phyloP scores from a whole-genome alignment of 2,113 vertebrate species.

The Empidonax traillii region DNA sequence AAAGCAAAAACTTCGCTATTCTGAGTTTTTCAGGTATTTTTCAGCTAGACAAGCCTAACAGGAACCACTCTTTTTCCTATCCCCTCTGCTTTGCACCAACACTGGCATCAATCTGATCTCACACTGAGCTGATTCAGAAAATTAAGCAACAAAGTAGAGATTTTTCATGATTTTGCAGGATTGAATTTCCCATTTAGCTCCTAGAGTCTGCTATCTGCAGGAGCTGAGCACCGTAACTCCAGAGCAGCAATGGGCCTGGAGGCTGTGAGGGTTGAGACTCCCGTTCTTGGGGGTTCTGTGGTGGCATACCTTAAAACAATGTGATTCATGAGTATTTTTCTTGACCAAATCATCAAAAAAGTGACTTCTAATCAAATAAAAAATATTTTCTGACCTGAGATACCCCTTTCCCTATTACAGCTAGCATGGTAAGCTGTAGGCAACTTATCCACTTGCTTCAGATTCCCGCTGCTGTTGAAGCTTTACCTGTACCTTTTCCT shows the following conservation, averaged over 20 bases:
- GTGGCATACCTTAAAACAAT: neutral
- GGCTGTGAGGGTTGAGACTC: neutral
- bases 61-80: neutral
- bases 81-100: neutral
- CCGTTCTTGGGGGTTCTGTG: neutral
- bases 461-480: neutral
- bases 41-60: neutral
- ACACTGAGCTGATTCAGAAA: neutral
- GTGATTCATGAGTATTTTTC: neutral
- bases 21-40: constrained; percentile 86
- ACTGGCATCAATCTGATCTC: neutral
- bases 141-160: neutral
- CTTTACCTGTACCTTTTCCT: neutral
- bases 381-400: neutral
- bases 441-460: neutral
- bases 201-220: neutral
- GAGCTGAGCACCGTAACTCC: neutral
- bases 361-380: neutral
- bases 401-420: neutral
- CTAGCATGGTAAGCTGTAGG: neutral
- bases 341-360: neutral
- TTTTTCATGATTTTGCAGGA: neutral
- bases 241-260: neutral
- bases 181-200: neutral
- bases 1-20: constrained; percentile 86